Evolutionary conservation across 2,888 invertebrate genomes (phyloP), one percentile per base, ranked within the genome.

Genomic region (Chymomyza fuscimana): DNA sequence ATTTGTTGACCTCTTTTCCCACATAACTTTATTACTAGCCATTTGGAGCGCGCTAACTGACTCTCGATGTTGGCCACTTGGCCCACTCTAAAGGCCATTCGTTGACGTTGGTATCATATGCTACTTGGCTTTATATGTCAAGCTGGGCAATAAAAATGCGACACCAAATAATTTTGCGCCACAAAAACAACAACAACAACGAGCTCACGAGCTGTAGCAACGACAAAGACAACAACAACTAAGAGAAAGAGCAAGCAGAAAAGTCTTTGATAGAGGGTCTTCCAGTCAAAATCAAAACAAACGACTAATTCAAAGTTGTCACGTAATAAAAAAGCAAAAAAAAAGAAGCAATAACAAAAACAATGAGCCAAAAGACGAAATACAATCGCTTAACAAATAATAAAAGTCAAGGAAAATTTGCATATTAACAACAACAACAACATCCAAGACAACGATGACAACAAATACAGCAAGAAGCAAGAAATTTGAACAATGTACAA

Each of bases 281-380:
- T 60, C 63, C 67, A 79, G 65, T 22, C 62, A 12, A 63, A 46
- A 58, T 46, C 69, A 71, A 77, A 74, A 68, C 65, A 76, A 78
- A 71, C 84, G 80, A 77, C 85, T 78, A 82, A 86, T 76, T 83
- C 77, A 84, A 79, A 79, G 79, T 78, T 82, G 87, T 85, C 85
- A 85, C 85, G 85, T 85, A 85, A 86, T 84, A 86, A 84, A 84
- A 79, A 74, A 70, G 16, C 15, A 46, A 46, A 46, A 22, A 7
- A 61, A 62, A 32, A 32, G 54, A 65, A 62, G 50, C 58, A 61
- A 64, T 67, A 60, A 59, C 70, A 78, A 73, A 72, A 75, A 77
- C 69, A 71, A 76, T 71, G 67, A 72, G 74, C 75, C 66, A 73
- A 74, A 32, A 82, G 73, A 72, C 76, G 77, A 73, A 65, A 77